phyloP scores from a whole-genome alignment of 2,888 invertebrate species.

The Cheilosia variabilis region DNA sequence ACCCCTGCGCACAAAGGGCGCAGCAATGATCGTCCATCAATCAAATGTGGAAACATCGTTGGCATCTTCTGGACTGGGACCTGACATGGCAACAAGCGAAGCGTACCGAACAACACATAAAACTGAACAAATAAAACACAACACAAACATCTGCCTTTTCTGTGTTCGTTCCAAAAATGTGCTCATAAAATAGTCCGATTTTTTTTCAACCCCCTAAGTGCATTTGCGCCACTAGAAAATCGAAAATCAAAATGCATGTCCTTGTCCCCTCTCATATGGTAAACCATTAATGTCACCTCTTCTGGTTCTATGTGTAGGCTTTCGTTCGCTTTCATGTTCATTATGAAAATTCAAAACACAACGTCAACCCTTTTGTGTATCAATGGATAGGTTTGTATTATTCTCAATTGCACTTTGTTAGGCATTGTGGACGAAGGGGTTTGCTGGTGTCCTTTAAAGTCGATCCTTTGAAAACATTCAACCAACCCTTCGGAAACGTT shows the following conservation, averaged over 20 bases:
- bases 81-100: conserved; percentile 64
- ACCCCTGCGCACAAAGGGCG: conserved; percentile 21
- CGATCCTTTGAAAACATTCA: conserved; percentile 31
- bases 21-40: conserved; percentile 66
- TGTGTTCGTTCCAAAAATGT: conserved; percentile 31
- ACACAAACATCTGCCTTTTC: conserved; percentile 71
- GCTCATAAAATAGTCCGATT: conserved; percentile 26
- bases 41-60: conserved; percentile 55
- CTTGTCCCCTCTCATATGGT: conserved; percentile 26
- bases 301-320: conserved; percentile 30
- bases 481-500: conserved; percentile 45
- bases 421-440: conserved; percentile 32
- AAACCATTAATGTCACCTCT: conserved; percentile 58
- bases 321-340: conserved; percentile 48
- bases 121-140: conserved; percentile 28
- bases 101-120: conserved; percentile 30
- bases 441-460: conserved; percentile 35
- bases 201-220: conserved; percentile 53
- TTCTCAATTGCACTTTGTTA: conserved; percentile 47
- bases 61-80: conserved; percentile 26
- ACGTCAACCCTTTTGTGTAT: conserved; percentile 66
- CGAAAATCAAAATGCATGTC: conserved; percentile 67
- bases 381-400: conserved; percentile 22
- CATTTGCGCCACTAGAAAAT: conserved; percentile 30
- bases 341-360: conserved; percentile 65